Evolutionary conservation across 2,113 vertebrate genomes (phyloP).

Genomic region (Nerophis ophidion): DNA sequence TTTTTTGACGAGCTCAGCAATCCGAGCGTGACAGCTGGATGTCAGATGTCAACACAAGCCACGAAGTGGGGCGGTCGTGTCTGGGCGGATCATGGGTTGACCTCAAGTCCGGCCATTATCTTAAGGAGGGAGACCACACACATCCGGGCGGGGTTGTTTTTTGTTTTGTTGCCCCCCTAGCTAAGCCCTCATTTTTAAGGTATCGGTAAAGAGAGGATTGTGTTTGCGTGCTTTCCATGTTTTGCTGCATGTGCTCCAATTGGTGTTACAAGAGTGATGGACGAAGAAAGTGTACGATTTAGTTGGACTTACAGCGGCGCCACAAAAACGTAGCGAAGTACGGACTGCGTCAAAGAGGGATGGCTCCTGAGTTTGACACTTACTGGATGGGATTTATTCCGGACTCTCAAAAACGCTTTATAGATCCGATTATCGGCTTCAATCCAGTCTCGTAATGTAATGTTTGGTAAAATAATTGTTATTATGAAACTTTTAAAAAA

Average conservation of each 20-base stretch:
- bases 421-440: too few species aligned
- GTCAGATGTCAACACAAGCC: neutral
- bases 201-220: neutral
- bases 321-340: slow-evolving; percentile 3
- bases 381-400: too few species aligned
- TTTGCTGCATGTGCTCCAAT: slow-evolving; percentile 4
- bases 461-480: too few species aligned
- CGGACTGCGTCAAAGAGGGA: neutral
- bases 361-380: too few species aligned
- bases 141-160: neutral
- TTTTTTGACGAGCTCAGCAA: neutral
- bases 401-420: too few species aligned
- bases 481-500: too few species aligned
- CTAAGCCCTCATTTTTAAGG: neutral
- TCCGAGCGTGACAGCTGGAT: neutral
- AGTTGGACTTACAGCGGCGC: slow-evolving; percentile 7
- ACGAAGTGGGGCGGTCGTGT: neutral
- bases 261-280: slow-evolving; percentile 11
- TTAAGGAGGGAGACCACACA: neutral
- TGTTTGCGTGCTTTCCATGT: slow-evolving; percentile 3
- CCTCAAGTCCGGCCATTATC: neutral
- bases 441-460: too few species aligned
- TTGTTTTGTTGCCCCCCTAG: too few species aligned
- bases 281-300: slow-evolving; percentile 23
- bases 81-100: slow-evolving; percentile 8